A percentile compares a stretch with the other conserved stretches of the same genome.
Conservation (phyloP, 2,888 invertebrate species). For the Mimachlamys varia region DNA sequence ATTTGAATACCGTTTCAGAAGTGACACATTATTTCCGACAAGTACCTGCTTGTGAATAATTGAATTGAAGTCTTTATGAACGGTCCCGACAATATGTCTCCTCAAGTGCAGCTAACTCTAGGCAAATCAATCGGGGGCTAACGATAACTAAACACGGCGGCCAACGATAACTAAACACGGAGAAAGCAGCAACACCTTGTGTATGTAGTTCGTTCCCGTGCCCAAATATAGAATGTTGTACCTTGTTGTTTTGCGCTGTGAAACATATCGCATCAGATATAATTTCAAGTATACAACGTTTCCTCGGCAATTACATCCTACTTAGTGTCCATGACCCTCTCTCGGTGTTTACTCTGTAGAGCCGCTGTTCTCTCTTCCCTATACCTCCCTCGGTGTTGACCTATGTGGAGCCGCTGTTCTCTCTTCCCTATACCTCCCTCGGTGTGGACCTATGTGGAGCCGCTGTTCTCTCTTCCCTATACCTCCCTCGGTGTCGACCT, state of each 20-base stretch:
- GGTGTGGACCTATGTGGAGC: background rate
- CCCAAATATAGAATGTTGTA: background rate
- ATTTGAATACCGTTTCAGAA: conserved; percentile 22
- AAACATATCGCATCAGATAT: too few species aligned
- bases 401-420: too few species aligned
- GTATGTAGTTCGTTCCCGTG: background rate
- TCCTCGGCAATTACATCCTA: too few species aligned
- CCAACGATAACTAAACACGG: background rate
- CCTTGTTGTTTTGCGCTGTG: background rate
- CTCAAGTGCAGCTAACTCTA: background rate
- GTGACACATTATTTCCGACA: conserved; percentile 32
- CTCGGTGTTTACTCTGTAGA: too few species aligned
- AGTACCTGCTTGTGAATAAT: conserved; percentile 28
- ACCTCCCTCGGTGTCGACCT: too few species aligned
- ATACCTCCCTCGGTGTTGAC: too few species aligned
- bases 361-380: too few species aligned
- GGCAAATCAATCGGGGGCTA: background rate
- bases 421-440: background rate
- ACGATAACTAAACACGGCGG: background rate
- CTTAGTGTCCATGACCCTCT: too few species aligned
- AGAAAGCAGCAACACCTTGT: background rate
- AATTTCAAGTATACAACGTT: too few species aligned
- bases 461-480: background rate
- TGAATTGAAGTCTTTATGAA: conserved; percentile 30
- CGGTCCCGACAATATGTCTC: conserved; percentile 24